Conservation (phyloP, 2,888 invertebrate genomes). For the Campoletis raptor region DNA sequence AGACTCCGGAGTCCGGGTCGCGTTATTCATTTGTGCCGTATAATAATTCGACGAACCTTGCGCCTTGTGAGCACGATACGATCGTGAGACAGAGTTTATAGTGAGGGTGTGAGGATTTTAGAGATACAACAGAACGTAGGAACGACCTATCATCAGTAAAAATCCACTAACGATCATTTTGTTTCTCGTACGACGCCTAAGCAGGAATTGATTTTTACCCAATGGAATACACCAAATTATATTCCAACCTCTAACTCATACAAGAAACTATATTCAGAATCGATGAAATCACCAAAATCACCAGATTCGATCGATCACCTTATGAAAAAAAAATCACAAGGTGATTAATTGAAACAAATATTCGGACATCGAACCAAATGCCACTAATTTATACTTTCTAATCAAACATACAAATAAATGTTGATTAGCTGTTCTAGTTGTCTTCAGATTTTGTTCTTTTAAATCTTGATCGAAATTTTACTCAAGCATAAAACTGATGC, state of each 20-base stretch:
- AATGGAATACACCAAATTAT: slow-evolving; percentile 19
- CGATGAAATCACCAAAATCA: no score
- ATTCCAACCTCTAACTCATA: neutral
- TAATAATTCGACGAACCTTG: slow-evolving; percentile 56
- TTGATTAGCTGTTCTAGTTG: neutral
- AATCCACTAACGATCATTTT: slow-evolving; percentile 37
- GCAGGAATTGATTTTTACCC: slow-evolving; percentile 34
- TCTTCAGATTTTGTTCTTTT: neutral
- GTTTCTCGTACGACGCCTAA: slow-evolving; percentile 30
- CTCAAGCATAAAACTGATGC: neutral
- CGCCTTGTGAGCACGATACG: slow-evolving; percentile 50
- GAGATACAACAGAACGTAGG: slow-evolving; percentile 11
- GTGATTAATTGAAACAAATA: neutral
- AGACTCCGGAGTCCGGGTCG: slow-evolving; percentile 46
- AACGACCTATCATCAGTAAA: slow-evolving; percentile 36
- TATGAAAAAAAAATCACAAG: neutral
- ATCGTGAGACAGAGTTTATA: slow-evolving; percentile 60
- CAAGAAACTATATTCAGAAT: neutral
- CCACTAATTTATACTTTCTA: no score
- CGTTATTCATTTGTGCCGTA: slow-evolving; percentile 69
- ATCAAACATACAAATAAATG: neutral
- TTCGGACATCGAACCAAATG: neutral
- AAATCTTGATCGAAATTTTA: neutral
- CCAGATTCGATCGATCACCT: no score
- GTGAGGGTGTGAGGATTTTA: slow-evolving; percentile 39